These are phyloP conservation scores for Tetramorium bicarinatum DNA, from an alignment of 2,888 invertebrate genomes.

Conservation along the genomic window DNA sequence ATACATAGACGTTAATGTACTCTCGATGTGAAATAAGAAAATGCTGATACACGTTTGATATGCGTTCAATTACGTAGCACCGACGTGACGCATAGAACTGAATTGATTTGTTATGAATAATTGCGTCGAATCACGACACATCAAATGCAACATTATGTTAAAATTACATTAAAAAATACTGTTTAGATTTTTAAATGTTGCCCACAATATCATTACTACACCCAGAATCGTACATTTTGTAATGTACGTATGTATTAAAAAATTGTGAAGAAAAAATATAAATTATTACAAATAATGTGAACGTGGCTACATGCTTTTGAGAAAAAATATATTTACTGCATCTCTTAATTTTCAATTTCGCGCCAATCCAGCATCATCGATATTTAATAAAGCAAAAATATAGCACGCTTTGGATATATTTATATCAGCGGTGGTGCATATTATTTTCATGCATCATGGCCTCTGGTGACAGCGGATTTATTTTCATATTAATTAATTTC, in stretches of 20 bases:
- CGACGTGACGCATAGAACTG: neutral
- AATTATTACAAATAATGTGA: neutral
- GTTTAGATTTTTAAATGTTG: neutral
- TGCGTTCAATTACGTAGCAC: slow-evolving; percentile 8
- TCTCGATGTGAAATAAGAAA: slow-evolving; percentile 16
- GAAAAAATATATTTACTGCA: neutral
- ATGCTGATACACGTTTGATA: neutral
- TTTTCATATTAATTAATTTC: slow-evolving; percentile 29
- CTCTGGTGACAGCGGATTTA: neutral
- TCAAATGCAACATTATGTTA: slow-evolving; percentile 5
- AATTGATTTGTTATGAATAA: slow-evolving; percentile 35
- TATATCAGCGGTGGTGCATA: neutral
- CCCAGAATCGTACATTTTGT: neutral
- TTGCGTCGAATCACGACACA: neutral
- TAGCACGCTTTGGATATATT: neutral
- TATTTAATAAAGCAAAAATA: neutral
- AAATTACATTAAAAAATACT: neutral
- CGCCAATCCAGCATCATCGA: neutral
- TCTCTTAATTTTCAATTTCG: neutral
- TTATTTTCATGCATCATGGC: neutral
- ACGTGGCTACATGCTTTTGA: neutral
- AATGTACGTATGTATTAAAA: neutral
- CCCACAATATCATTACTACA: neutral
- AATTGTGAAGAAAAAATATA: neutral
- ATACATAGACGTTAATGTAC: slow-evolving; percentile 30